These are phyloP conservation scores for Limanda limanda DNA, from an alignment of 2,113 vertebrate genomes.

Conservation along the genomic window DNA sequence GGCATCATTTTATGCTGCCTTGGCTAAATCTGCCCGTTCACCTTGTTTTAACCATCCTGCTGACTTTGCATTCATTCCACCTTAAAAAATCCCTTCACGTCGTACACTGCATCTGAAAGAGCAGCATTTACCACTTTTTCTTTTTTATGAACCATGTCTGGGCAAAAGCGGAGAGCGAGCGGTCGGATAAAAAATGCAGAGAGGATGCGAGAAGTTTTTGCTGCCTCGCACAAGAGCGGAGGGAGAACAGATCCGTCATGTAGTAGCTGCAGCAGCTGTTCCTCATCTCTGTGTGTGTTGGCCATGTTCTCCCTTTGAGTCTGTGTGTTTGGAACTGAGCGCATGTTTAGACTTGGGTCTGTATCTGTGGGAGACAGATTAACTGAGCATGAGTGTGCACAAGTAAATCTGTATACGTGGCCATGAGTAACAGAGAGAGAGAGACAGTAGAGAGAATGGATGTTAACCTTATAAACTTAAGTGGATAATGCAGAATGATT, in stretches of 20 bases:
- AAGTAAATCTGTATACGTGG: slow-evolving; percentile 33
- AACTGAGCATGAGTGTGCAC: neutral
- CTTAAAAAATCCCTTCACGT: neutral
- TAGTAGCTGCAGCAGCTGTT: slow-evolving; percentile 59
- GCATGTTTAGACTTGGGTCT: slow-evolving; percentile 1
- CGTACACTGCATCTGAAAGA: neutral
- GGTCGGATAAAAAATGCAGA: slow-evolving; percentile 5
- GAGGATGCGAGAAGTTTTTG: slow-evolving; percentile 22
- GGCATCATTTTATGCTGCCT: neutral
- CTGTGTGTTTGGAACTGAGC: slow-evolving; percentile 5
- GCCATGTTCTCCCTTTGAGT: slow-evolving; percentile 25
- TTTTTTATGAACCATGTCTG: neutral
- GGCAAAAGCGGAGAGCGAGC: neutral
- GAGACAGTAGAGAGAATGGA: neutral
- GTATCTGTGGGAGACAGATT: slow-evolving; percentile 21
- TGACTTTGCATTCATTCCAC: neutral
- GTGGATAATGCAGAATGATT: neutral
- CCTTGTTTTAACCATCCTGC: too few species aligned
- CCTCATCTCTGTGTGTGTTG: slow-evolving; percentile 45
- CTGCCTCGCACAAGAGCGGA: neutral
- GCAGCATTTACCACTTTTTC: neutral
- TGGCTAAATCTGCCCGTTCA: neutral
- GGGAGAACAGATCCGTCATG: slow-evolving; percentile 20
- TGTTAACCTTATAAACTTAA: neutral
- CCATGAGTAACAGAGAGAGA: neutral